Evolutionary conservation across 53 echinoderm and acorn worm species (phyloP).

Genomic region (Apostichopus leukothele): DNA sequence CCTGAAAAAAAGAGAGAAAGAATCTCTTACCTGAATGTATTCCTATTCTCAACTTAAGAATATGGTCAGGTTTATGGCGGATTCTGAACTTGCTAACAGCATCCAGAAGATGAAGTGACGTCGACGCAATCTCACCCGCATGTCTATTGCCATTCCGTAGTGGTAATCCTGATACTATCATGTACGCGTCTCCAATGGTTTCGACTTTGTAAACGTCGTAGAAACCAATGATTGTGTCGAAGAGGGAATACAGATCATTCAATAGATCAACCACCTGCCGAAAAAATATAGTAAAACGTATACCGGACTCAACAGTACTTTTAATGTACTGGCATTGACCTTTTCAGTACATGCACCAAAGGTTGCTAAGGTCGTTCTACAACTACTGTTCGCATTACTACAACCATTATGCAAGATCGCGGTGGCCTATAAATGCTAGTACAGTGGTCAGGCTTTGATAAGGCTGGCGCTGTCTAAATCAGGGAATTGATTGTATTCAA

Average conservation of each 20-base stretch:
- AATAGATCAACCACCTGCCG: constrained; percentile 85
- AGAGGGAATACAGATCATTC: constrained; percentile 90
- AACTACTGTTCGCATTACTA: no score
- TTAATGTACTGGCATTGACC: no score
- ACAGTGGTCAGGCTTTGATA: no score
- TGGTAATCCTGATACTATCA: constrained; percentile 94
- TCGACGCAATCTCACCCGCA: constrained; percentile 91
- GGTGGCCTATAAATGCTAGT: no score
- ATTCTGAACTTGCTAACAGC: constrained; percentile 84
- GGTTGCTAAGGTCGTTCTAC: no score
- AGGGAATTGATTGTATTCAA: no score
- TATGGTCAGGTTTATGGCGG: constrained; percentile 85
- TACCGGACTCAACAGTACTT: not conserved
- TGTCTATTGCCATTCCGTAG: constrained; percentile 83
- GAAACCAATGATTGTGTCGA: constrained; percentile 94
- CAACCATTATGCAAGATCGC: no score
- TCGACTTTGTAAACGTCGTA: constrained; percentile 98
- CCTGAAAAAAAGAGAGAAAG: not conserved
- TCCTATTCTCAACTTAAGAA: constrained; percentile 80
- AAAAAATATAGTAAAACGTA: not conserved
- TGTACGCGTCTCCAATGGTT: constrained; percentile 97
- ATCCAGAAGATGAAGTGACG: constrained; percentile 81
- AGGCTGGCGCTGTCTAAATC: no score
- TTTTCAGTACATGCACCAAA: no score
- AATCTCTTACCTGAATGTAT: constrained; percentile 80